Conservation (phyloP, 2,113 vertebrate genomes). For the Otus sunia region DNA sequence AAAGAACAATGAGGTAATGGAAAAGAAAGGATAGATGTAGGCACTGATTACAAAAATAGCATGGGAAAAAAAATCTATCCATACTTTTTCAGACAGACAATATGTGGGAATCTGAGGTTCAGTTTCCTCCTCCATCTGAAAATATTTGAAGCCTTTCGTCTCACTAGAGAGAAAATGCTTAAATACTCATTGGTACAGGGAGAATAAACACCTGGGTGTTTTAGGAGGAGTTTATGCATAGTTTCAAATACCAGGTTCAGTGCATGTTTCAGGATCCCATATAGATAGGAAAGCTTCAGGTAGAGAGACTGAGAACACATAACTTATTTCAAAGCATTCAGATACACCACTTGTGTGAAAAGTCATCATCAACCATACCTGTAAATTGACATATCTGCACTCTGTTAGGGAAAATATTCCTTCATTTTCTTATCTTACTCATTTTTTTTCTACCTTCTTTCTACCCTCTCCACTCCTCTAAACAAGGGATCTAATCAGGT, state of each 20-base stretch:
- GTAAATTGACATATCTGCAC: neutral
- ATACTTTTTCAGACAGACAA: neutral
- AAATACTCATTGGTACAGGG: neutral
- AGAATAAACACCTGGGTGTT: neutral
- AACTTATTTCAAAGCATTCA: neutral
- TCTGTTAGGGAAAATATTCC: neutral
- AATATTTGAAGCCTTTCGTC: neutral
- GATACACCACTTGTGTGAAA: neutral
- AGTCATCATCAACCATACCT: neutral
- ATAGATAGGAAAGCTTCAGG: neutral
- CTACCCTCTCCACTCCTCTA: neutral
- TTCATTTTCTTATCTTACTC: neutral
- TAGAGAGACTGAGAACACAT: neutral
- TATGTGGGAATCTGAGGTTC: neutral
- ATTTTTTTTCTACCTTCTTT: neutral
- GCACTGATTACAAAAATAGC: neutral
- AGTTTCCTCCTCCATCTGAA: neutral
- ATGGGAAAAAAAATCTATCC: neutral
- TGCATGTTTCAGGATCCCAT: neutral
- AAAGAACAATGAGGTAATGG: neutral
- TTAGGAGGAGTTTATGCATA: neutral
- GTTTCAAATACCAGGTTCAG: neutral
- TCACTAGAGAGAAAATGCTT: neutral
- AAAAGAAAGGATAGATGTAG: neutral
- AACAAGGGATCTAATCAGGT: neutral